Conservation (phyloP, 2,888 invertebrate genomes). For the Cataglyphis livida region DNA sequence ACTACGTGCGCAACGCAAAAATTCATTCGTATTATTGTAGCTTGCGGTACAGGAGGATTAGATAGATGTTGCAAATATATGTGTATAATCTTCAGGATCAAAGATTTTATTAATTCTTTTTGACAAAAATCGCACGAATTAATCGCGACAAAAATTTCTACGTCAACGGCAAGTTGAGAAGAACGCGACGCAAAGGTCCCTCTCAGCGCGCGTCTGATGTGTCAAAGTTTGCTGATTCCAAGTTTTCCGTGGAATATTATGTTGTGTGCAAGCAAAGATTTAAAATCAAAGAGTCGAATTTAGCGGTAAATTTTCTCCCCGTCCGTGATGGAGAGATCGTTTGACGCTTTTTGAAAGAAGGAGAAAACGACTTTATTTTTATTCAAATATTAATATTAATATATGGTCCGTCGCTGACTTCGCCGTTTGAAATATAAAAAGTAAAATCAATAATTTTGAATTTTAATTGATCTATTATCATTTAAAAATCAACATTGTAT, state of each 20-base stretch:
- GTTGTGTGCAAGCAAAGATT: neutral
- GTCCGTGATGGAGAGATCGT: neutral
- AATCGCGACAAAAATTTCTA: conserved; percentile 7
- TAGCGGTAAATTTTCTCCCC: conserved; percentile 10
- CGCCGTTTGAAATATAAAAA: neutral
- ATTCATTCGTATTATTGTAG: neutral
- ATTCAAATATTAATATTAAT: conserved; percentile 26
- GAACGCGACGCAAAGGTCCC: conserved; percentile 5
- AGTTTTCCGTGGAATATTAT: conserved; percentile 32
- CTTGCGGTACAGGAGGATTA: neutral
- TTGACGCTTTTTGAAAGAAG: conserved; percentile 3
- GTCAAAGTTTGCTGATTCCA: conserved; percentile 28
- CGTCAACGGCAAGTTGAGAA: conserved; percentile 4
- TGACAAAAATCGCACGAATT: neutral
- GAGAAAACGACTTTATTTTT: neutral
- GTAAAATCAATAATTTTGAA: neutral
- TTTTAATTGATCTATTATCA: neutral
- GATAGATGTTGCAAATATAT: neutral
- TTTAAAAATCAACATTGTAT: neutral
- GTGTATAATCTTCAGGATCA: neutral
- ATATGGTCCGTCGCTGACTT: neutral
- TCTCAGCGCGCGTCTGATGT: neutral
- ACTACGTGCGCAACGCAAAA: neutral
- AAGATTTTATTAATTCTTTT: neutral
- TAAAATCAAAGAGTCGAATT: conserved; percentile 7